phyloP scores from a whole-genome alignment of 2,797 vertebrate species.

The Gorsachius magnificus region DNA sequence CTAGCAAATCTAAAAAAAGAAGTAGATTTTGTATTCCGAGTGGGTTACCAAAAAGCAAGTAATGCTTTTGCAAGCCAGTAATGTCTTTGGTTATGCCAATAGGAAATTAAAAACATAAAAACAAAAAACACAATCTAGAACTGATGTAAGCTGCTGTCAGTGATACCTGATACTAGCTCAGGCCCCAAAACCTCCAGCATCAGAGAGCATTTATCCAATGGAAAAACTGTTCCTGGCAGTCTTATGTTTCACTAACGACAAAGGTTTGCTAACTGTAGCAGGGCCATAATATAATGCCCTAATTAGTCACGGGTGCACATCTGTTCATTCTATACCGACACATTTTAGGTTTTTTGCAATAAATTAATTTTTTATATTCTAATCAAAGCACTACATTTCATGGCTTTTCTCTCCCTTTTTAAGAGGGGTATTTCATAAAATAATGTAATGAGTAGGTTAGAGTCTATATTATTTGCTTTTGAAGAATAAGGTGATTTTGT shows the following conservation, averaged over 20 bases:
- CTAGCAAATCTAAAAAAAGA: neutral
- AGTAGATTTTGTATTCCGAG: neutral
- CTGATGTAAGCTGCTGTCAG: neutral
- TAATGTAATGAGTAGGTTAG: neutral
- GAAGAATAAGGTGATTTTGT: neutral
- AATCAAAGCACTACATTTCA: neutral
- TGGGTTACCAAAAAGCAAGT: neutral
- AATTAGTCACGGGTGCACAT: neutral
- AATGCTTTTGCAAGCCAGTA: neutral
- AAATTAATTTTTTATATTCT: neutral
- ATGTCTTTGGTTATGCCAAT: neutral
- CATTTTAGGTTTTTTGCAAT: neutral
- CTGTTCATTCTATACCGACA: neutral
- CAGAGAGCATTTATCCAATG: neutral
- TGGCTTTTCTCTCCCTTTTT: neutral
- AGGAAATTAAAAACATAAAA: neutral
- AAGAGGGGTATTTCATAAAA: neutral
- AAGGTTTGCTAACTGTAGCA: neutral
- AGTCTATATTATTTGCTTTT: neutral
- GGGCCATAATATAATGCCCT: neutral
- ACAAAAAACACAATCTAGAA: neutral
- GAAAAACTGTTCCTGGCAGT: neutral
- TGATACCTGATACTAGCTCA: neutral
- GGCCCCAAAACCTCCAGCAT: neutral
- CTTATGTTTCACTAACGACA: neutral